Conservation (phyloP, 2,797 vertebrate genomes). For the Euthynnus affinis region DNA sequence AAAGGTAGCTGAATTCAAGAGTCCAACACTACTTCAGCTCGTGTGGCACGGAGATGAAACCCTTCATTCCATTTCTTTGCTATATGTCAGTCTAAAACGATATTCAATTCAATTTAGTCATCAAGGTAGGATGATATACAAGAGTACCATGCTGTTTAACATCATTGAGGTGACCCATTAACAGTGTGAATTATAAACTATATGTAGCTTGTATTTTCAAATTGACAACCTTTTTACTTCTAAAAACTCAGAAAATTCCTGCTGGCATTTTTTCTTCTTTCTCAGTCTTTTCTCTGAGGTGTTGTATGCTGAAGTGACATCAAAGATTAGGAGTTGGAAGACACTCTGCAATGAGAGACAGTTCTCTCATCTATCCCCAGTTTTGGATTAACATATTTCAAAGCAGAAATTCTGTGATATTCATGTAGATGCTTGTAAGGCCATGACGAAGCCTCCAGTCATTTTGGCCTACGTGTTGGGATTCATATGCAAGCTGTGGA, state of each 20-base stretch:
- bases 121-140: not conserved
- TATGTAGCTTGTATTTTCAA: not conserved
- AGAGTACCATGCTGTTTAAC: not conserved
- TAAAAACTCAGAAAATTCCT: constrained; percentile 10
- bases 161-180: not conserved
- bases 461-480: constrained; percentile 30
- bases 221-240: not conserved
- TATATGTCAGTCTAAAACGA: not conserved
- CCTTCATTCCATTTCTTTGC: not conserved
- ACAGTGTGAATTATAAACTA: not conserved
- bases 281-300: constrained; percentile 5
- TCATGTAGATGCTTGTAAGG: constrained; percentile 9
- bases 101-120: not conserved
- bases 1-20: not conserved
- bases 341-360: constrained; percentile 7
- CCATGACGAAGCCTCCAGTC: constrained; percentile 27
- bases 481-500: constrained; percentile 50
- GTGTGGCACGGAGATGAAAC: constrained; percentile 8
- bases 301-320: constrained; percentile 13
- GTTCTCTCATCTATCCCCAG: constrained; percentile 37
- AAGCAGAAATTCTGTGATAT: constrained; percentile 26
- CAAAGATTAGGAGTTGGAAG: constrained; percentile 22
- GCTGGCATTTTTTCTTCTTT: not conserved
- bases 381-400: constrained; percentile 40
- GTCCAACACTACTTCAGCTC: not conserved